Conservation (phyloP, 1,140 invertebrate species). For the Lepidurus packardi region DNA sequence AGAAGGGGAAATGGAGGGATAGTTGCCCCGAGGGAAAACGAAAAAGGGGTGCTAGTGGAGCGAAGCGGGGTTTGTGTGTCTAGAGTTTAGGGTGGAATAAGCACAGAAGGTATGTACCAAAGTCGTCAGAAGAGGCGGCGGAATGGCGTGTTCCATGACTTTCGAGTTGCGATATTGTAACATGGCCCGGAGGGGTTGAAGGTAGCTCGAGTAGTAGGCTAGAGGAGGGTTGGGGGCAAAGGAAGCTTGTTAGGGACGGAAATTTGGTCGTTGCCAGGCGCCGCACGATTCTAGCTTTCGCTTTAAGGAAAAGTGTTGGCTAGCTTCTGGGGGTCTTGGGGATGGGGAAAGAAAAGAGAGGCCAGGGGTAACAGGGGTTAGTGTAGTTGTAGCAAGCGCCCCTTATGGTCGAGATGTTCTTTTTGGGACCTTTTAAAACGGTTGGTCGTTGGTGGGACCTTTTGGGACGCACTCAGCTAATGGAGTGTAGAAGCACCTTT, state of each 20-base stretch:
- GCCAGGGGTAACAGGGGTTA: neutral
- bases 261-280: slow-evolving; percentile 12
- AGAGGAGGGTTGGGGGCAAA: neutral
- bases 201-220: neutral
- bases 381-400: neutral
- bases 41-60: neutral
- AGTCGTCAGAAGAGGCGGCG: neutral
- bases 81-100: too few relatives aligned
- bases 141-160: neutral
- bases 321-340: neutral
- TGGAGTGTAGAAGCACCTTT: slow-evolving; percentile 13
- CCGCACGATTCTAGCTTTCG: neutral
- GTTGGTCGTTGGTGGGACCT: neutral
- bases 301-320: neutral
- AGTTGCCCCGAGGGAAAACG: neutral
- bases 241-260: neutral
- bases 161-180: neutral
- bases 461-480: neutral
- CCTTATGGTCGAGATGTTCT: neutral
- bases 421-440: neutral
- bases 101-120: too few relatives aligned
- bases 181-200: neutral
- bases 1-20: neutral
- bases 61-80: neutral
- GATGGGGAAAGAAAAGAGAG: neutral